Base-by-base conservation (phyloP, 2,797 vertebrate species). In the Thripadectes ignobilis region DNA sequence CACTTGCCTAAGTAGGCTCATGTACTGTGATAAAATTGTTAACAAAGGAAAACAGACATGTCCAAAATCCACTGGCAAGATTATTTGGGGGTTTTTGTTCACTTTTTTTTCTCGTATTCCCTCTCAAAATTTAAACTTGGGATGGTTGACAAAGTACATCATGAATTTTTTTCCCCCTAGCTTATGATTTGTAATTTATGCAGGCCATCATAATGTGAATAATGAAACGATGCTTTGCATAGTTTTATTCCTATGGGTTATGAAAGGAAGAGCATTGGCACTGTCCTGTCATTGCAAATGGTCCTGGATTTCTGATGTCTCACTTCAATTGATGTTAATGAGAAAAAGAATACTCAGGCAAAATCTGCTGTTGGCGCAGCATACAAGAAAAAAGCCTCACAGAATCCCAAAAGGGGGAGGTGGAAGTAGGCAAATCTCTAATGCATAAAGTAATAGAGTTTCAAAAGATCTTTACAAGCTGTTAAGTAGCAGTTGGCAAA, bases 271-370 rank as follows among this genome's bases (percentile, higher is more conserved):
- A 94, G 79, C 94, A 79, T 39, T 93, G 93, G 93, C 96, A 92
- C 87, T 92, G 82, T 92, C 93, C 94, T 96, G 96, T 96, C 95
- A 95, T 66, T 91, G 95, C 93, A 96, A 96, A 94, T 91, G 92
- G 93, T 85, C 92, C 95, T 95, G 85, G 74, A 93, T 93, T 97
- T 91, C 92, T 97, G 95, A 97, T 22, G 48, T 96, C 95, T 97
- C 95, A 94, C 93, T 97, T 94, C 92, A 87, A 83, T 48, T 94
- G 95, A 96, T 94, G 94, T 88, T 95, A 97, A 96, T 94, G 92
- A 97, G 96, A 61, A 88, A 95, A 95, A 94, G 85, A 92, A 95
- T 62, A 76, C 94, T 87, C 81, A 3, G 92, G 87, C 80, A 96
- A 95, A 97, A 92, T 79, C 81, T 91, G 90, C 94, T 94, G 84